Evolutionary conservation across 2,113 vertebrate species (phyloP).

Genomic region (Carassius gibelio): DNA sequence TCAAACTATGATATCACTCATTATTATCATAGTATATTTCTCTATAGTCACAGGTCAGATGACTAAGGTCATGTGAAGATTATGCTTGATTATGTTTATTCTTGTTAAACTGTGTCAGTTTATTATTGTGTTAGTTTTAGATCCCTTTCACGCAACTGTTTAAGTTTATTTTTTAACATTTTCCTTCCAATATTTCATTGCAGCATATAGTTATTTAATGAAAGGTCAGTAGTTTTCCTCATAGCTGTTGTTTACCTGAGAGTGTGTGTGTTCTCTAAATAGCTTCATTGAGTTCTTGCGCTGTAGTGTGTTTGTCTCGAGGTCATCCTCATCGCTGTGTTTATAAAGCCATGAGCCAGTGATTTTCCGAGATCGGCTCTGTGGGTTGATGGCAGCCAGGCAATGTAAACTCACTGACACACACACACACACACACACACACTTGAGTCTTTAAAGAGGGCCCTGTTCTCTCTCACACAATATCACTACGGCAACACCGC

Average conservation of each 20-base stretch:
- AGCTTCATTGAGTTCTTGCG: not conserved
- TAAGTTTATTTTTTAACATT: no score
- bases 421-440: no score
- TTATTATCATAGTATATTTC: no score
- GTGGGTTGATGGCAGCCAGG: no score
- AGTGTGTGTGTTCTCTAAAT: not conserved
- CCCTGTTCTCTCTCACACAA: no score
- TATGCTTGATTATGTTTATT: no score
- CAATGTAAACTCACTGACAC: no score
- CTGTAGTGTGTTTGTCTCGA: conserved; percentile 36
- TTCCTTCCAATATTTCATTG: not conserved
- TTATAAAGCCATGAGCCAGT: conserved; percentile 45
- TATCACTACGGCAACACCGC: conserved; percentile 34
- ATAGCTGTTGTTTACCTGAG: not conserved
- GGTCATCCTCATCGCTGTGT: conserved; percentile 24
- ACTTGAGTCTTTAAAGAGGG: no score
- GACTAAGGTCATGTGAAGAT: no score
- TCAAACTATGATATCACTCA: no score
- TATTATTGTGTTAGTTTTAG: not conserved
- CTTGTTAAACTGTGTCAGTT: no score
- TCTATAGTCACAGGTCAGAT: no score
- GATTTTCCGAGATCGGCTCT: conserved; percentile 45
- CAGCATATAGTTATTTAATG: not conserved
- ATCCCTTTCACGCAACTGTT: not conserved
- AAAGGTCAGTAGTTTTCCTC: not conserved